Evolutionary conservation across 2,797 vertebrate species (phyloP).

Genomic region (Poecile montanus): DNA sequence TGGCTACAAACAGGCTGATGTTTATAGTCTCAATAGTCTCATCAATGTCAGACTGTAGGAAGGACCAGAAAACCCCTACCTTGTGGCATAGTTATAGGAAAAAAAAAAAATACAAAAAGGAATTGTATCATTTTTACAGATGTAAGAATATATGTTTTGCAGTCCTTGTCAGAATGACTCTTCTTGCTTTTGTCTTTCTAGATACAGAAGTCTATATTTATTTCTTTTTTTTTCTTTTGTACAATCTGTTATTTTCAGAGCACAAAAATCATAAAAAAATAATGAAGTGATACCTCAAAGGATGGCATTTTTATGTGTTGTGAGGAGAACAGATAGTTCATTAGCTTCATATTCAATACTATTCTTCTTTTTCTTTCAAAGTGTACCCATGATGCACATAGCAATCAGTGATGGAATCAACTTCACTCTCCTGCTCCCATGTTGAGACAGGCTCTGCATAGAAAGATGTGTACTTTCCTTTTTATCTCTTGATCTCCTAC

Average conservation of each 20-base stretch:
- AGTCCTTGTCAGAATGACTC: not conserved
- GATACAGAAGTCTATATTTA: not conserved
- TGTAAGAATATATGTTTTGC: not conserved
- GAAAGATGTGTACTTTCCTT: not conserved
- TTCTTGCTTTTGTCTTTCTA: not conserved
- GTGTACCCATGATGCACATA: not conserved
- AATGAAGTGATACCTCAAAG: not conserved
- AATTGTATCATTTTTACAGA: not conserved
- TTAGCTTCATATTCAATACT: not conserved
- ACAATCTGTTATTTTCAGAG: not conserved
- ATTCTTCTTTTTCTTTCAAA: not conserved
- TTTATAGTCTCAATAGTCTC: not conserved
- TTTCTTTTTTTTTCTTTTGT: not conserved
- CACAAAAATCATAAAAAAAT: not conserved
- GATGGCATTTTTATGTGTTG: not conserved
- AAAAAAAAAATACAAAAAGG: not conserved
- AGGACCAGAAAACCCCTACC: not conserved
- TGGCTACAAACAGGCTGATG: not conserved
- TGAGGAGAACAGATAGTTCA: not conserved
- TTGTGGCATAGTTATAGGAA: not conserved
- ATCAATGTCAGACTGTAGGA: not conserved
- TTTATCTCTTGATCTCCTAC: not conserved
- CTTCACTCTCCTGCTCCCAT: not conserved
- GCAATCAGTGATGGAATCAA: not conserved
- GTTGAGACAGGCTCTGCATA: not conserved